Conservation (phyloP, 2,797 vertebrate species). For the Crotalus adamanteus region DNA sequence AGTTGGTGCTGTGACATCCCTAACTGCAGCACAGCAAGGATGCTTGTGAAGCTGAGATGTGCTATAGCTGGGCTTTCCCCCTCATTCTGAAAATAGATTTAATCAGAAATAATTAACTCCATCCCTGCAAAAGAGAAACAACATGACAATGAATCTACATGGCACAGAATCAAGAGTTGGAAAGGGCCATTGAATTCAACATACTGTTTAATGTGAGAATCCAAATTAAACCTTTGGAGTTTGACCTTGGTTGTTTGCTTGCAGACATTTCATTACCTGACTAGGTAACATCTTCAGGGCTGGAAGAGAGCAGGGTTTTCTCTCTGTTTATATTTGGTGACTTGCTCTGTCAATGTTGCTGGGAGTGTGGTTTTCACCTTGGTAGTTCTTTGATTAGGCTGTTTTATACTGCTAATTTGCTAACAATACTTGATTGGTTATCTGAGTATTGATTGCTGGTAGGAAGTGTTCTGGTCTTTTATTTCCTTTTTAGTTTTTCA, state of each 20-base stretch:
- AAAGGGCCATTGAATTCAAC: neutral
- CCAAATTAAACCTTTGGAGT: neutral
- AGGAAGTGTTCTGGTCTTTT: neutral
- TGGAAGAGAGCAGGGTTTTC: neutral
- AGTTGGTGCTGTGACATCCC: slow-evolving; percentile 21
- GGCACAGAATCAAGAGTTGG: neutral
- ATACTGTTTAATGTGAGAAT: neutral
- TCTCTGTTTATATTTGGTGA: neutral
- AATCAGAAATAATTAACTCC: neutral
- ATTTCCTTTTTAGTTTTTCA: neutral
- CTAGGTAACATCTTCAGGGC: neutral
- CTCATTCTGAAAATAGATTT: neutral
- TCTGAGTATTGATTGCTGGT: neutral
- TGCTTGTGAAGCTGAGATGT: slow-evolving; percentile 41
- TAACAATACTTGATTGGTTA: neutral
- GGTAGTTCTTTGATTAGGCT: neutral
- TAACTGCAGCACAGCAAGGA: slow-evolving; percentile 18
- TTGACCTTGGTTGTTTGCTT: neutral
- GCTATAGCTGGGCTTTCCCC: slow-evolving; percentile 33
- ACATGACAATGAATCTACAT: neutral
- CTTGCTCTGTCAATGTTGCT: neutral
- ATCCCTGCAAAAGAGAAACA: slow-evolving; percentile 15
- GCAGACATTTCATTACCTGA: neutral
- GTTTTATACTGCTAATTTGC: neutral
- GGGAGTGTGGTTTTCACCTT: neutral